These are phyloP conservation scores for Hippocampus guttulatus DNA, from an alignment of 2,113 vertebrate species.

Conservation along the genomic window DNA sequence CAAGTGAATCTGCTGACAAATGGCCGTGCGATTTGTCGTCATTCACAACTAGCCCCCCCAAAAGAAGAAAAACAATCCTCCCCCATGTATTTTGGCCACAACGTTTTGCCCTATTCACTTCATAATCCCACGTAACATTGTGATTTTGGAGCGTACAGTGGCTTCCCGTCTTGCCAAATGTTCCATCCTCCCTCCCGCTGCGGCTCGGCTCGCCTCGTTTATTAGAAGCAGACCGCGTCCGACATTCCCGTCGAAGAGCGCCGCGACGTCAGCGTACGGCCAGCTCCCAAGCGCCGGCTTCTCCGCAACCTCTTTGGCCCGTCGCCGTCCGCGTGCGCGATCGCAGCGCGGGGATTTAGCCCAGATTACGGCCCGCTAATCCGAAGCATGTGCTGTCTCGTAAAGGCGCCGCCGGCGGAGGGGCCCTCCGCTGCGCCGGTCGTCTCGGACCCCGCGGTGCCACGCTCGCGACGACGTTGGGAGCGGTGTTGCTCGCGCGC, in stretches of 20 bases:
- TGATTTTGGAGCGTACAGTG: background rate
- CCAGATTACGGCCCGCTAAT: conserved; percentile 77
- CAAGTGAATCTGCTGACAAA: background rate
- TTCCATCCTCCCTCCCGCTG: conserved; percentile 33
- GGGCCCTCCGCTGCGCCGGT: conserved; percentile 32
- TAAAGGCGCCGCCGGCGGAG: conserved; percentile 32
- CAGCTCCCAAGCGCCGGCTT: background rate
- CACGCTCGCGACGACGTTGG: conserved; percentile 55
- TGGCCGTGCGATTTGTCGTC: background rate
- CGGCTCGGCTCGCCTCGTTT: conserved; percentile 60
- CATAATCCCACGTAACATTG: background rate
- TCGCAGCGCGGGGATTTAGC: conserved; percentile 58
- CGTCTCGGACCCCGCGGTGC: conserved; percentile 41
- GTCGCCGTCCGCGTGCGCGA: conserved; percentile 36
- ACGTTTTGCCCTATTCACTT: background rate
- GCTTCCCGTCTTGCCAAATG: conserved; percentile 10
- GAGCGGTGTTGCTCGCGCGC: conserved; percentile 40
- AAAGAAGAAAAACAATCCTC: background rate
- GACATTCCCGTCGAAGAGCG: conserved; percentile 37
- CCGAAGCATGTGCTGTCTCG: conserved; percentile 69
- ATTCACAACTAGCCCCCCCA: background rate
- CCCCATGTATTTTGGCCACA: background rate
- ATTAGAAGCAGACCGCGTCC: conserved; percentile 67
- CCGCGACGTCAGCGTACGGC: background rate
- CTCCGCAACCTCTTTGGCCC: conserved; percentile 33